Evolutionary conservation across 2,888 invertebrate genomes (phyloP), one percentile per base, ranked within the genome.

Genomic region (Taenaris catops): DNA sequence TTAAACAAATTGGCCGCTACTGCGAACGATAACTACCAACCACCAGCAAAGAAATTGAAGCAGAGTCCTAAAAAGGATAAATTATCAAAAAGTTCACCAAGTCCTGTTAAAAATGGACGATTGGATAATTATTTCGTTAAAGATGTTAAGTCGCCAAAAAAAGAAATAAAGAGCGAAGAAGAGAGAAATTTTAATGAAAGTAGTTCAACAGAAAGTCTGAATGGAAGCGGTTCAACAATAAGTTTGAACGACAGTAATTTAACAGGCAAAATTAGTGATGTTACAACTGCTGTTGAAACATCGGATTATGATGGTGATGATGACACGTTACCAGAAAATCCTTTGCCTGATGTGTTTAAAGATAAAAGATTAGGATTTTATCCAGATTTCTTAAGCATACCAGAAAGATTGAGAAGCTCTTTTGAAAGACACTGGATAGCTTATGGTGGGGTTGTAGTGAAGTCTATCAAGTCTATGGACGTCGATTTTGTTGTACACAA

Each of bases 361-460:
- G 52, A 66, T 39, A 71, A 73, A 56, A 60, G 53, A 26, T 34
- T 86, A 38, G 83, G 74, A 2, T 84, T 86, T 37, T 84, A 81
- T 51, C 86, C 86, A n/a, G 83, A 84, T 39, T 81, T 79, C 26
- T 66, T 83, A 39, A 75, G 74, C 44, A 72, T 84, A 44, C 46
- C 73, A 0, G 80, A 81, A 44, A 55, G 66, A 0, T 79, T 81
- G 46, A 61, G 75, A 29, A 49, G 41, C 6, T 51, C 63, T 49
- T 79, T 79, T 35, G 86, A 84, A 52, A 81, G 92, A 48, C 91
- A 91, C 67, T 91, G 93, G 80, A 79, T 91, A 28, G 92, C 91
- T 1, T 90, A 89, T 41, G 90, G 90, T 1, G 91, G 91, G 1
- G 63, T 46, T 6, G 55, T 90, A 8, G 69, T 66, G 0, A 83